Conservation (phyloP, 2,888 invertebrate species). For the Ormia ochracea region DNA sequence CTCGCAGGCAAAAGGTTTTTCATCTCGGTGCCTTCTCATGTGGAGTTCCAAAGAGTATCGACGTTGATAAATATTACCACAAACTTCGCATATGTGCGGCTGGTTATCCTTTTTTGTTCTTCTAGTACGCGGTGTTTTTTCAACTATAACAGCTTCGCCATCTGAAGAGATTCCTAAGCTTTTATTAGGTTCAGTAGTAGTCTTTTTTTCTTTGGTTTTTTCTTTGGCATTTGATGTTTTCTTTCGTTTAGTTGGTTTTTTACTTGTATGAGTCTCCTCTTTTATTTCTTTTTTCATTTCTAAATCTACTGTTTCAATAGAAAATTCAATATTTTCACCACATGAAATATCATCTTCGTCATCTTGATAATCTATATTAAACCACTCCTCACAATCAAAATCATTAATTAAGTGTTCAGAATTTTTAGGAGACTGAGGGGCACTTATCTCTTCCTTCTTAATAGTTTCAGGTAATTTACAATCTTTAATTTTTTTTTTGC, state of each 20-base stretch:
- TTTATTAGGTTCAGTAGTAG: conserved; percentile 49
- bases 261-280: neutral
- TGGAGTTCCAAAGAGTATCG: conserved; percentile 75
- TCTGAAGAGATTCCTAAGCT: conserved; percentile 65
- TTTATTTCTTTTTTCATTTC: neutral
- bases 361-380: conserved; percentile 10
- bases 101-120: conserved; percentile 60
- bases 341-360: conserved; percentile 10
- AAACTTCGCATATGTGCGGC: conserved; percentile 73
- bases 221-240: neutral
- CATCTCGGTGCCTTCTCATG: conserved; percentile 75
- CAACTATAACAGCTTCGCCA: conserved; percentile 62
- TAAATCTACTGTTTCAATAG: neutral
- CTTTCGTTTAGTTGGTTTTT: neutral
- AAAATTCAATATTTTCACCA: neutral
- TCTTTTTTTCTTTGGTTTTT: neutral
- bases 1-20: conserved; percentile 75
- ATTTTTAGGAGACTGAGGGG: neutral
- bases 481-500: conserved; percentile 30
- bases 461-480: neutral
- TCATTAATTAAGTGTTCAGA: neutral
- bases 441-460: neutral
- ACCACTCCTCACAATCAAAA: neutral
- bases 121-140: conserved; percentile 30
- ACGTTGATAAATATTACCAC: conserved; percentile 74